phyloP scores from a whole-genome alignment of 1,140 invertebrate species.

The Geopemphigus sp. region DNA sequence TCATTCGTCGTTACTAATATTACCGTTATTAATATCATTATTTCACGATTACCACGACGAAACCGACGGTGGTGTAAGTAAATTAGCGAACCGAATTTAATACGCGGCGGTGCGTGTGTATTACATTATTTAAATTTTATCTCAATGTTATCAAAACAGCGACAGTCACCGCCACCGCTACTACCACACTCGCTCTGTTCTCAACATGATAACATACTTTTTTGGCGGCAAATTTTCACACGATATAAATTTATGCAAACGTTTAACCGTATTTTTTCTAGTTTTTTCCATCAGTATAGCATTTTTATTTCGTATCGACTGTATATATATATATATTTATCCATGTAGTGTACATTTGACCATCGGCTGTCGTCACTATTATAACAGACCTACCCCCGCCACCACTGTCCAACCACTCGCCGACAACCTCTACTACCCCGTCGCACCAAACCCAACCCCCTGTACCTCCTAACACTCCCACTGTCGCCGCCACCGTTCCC shows the following conservation, averaged over 20 bases:
- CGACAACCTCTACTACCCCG: background rate
- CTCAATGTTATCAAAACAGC: slow-evolving; percentile 18
- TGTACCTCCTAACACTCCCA: slow-evolving; percentile 4
- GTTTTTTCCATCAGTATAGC: background rate
- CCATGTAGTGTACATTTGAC: slow-evolving; percentile 18
- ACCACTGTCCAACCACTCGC: background rate
- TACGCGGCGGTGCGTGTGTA: background rate
- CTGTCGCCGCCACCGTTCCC: background rate
- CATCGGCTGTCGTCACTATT: slow-evolving; percentile 25
- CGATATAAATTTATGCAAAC: slow-evolving; percentile 5
- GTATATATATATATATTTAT: background rate
- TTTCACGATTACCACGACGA: background rate
- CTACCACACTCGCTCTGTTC: background rate
- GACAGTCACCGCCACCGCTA: background rate
- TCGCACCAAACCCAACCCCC: background rate
- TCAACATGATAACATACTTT: slow-evolving; percentile 3
- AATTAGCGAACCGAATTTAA: background rate
- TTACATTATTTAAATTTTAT: slow-evolving; percentile 35
- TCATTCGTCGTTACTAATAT: too few relatives aligned
- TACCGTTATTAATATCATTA: too few relatives aligned
- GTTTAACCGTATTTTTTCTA: background rate
- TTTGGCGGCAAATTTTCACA: slow-evolving; percentile 30
- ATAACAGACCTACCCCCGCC: slow-evolving; percentile 2
- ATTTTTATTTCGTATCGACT: background rate
- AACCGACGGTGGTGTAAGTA: background rate